Evolutionary conservation across 1,140 invertebrate genomes (phyloP).

Genomic region (Drosophila pectinifera): DNA sequence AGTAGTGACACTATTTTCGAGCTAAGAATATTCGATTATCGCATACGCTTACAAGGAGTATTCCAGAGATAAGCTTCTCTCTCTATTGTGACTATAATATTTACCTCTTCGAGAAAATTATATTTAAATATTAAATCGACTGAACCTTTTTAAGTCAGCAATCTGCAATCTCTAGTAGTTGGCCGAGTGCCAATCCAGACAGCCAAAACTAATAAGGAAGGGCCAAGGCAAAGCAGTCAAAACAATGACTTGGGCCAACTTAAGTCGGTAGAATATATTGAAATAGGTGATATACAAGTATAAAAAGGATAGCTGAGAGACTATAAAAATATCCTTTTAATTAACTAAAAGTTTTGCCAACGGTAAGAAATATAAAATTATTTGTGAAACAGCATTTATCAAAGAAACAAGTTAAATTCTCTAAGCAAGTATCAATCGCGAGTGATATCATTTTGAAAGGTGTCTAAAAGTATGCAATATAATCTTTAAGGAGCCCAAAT

Average conservation of each 20-base stretch:
- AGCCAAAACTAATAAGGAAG: conserved; percentile 27
- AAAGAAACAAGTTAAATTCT: neutral
- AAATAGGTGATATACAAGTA: neutral
- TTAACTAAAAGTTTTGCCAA: too few species aligned
- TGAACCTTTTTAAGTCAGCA: too few species aligned
- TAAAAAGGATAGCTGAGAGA: too few species aligned
- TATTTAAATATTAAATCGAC: too few species aligned
- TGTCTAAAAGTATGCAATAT: neutral
- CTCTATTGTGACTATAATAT: too few species aligned
- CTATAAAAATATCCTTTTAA: too few species aligned
- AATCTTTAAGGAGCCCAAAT: too few species aligned
- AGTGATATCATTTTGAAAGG: neutral
- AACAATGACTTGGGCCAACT: conserved; percentile 33
- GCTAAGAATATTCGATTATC: neutral
- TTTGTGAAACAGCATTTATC: too few species aligned
- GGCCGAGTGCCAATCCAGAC: neutral
- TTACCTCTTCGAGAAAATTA: too few species aligned
- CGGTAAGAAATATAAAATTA: too few species aligned
- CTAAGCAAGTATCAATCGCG: too few species aligned
- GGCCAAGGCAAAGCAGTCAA: conserved; percentile 43
- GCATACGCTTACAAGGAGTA: neutral
- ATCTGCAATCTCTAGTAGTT: too few species aligned
- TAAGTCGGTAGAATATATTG: neutral
- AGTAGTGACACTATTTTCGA: neutral
- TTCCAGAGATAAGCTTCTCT: neutral